A percentile compares a stretch with the other conserved stretches of the same genome.
Evolutionary conservation across 2,888 invertebrate species (phyloP).

Genomic region (Cheilosia soror): DNA sequence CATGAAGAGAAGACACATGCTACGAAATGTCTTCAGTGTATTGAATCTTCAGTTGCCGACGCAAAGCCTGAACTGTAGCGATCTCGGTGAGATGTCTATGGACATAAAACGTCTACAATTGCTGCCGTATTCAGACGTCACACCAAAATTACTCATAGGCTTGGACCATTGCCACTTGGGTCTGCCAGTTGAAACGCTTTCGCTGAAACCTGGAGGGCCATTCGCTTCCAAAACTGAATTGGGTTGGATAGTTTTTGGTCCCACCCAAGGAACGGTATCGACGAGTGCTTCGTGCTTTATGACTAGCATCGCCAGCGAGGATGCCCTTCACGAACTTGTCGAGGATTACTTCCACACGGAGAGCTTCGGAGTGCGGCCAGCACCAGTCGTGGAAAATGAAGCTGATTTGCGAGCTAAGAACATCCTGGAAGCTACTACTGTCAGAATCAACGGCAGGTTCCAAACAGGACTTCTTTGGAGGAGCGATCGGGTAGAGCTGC

Average conservation of each 20-base stretch:
- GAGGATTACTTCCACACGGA: slow-evolving; percentile 16
- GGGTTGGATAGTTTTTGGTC: slow-evolving; percentile 51
- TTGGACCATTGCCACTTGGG: slow-evolving; percentile 62
- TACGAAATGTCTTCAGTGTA: too few relatives aligned
- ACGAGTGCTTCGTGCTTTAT: slow-evolving; percentile 11
- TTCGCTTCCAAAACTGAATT: slow-evolving; percentile 53
- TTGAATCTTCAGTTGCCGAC: too few relatives aligned
- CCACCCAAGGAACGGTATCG: slow-evolving; percentile 5
- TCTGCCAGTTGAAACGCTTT: slow-evolving; percentile 37
- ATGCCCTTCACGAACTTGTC: slow-evolving; percentile 19
- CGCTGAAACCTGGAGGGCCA: slow-evolving; percentile 21
- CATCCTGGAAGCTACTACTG: slow-evolving; percentile 1
- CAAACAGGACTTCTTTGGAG: slow-evolving; percentile 12
- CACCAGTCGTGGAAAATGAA: slow-evolving; percentile 45
- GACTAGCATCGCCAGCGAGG: slow-evolving; percentile 17
- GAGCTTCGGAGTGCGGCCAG: slow-evolving; percentile 26
- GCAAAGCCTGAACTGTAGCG: slow-evolving; percentile 39
- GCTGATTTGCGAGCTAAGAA: slow-evolving; percentile 19
- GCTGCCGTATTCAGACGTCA: slow-evolving; percentile 34
- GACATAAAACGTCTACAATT: slow-evolving; percentile 10
- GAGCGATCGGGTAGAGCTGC: slow-evolving; percentile 9
- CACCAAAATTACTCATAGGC: slow-evolving; percentile 51
- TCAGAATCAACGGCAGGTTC: slow-evolving; percentile 4
- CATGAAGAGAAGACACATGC: too few relatives aligned
- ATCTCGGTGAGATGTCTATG: slow-evolving; percentile 10